Evolutionary conservation across 2,888 invertebrate genomes (phyloP), one percentile per base, ranked within the genome.

Genomic region (Leucophenga maculata): DNA sequence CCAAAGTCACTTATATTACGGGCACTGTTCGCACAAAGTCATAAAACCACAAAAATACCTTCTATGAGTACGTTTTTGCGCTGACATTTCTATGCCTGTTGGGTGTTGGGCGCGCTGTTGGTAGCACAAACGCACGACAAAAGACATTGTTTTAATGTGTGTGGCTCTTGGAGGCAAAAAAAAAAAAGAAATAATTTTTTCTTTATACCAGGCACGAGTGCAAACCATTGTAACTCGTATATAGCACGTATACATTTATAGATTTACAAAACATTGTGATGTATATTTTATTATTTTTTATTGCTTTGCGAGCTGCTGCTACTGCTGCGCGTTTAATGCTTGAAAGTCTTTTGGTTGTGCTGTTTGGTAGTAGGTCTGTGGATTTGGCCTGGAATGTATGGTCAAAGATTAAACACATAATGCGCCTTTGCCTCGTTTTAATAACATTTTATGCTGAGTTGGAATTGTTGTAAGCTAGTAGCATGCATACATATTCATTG

Each of bases 381-480:
- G 62, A 65, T 66, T 39, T 70, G 57, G 20, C 14, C 4, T 46
- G 48, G 48, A 50, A 74, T 75, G 78, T 22, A 44, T 68, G 72
- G 74, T 68, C 74, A 70, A 73, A 80, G 80, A 80, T 80, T 80
- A 80, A 73, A 74, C 78, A 74, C 70, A 80, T 78, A 76, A 74
- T 74, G 62, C 69, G 69, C 67, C 65, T 67, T 65, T 60, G 65
- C 57, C 22, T 39, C 66, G 74, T 80, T 80, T 79, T 80, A 80
- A 80, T 80, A 82, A 80, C 75, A 72, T 79, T 79, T 82, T 69
- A 74, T 73, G 74, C 70, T 74, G 62, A 64, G 62, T 20, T 64
- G 22, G 46, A 64, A 48, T 46, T 48, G 32, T 48, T 64, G 62
- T 64, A 46, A 64, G 62, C 62, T 16, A 11, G 11, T 39, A 39